Percentiles rank a stretch among this genome's conserved stretches.
phyloP scores from a whole-genome alignment of 2,888 invertebrate genomes.

The Tuberolachnus salignus region DNA sequence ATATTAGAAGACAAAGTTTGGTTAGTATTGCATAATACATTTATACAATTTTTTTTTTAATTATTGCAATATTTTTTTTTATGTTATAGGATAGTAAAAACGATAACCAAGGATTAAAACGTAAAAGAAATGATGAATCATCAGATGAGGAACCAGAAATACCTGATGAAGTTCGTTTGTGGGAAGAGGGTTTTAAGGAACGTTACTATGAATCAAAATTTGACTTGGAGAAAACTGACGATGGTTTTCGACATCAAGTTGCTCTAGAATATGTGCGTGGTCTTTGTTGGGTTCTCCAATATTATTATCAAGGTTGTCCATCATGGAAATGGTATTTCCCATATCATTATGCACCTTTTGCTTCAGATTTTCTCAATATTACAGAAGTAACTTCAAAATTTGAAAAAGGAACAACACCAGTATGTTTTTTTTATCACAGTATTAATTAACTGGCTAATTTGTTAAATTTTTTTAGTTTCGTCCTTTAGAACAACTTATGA shows the following conservation, averaged over 20 bases:
- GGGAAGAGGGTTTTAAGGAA: slow-evolving; percentile 98
- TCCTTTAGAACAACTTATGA: slow-evolving; percentile 98
- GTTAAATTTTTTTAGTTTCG: slow-evolving; percentile 73
- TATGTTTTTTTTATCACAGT: slow-evolving; percentile 64
- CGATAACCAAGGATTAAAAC: slow-evolving; percentile 36
- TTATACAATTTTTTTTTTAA: not conserved
- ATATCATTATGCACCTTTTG: slow-evolving; percentile 99
- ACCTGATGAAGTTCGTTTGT: slow-evolving; percentile 86
- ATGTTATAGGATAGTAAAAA: slow-evolving; percentile 40
- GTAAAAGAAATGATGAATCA: slow-evolving; percentile 59
- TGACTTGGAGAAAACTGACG: slow-evolving; percentile 75
- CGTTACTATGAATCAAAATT: slow-evolving; percentile 96
- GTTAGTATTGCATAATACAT: slow-evolving; percentile 23
- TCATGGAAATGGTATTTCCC: slow-evolving; percentile 99
- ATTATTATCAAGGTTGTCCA: slow-evolving; percentile 97
- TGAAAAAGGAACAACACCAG: slow-evolving; percentile 85
- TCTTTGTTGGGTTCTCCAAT: slow-evolving; percentile 96
- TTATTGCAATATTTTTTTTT: not conserved
- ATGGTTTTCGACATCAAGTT: slow-evolving; percentile 87
- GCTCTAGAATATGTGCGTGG: slow-evolving; percentile 94
- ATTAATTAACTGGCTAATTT: slow-evolving; percentile 52
- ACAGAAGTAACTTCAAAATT: slow-evolving; percentile 85
- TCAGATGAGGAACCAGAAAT: slow-evolving; percentile 65
- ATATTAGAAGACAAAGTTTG: slow-evolving; percentile 49
- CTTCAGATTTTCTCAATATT: slow-evolving; percentile 96